These are phyloP conservation scores for Diglossa brunneiventris DNA, from an alignment of 2,113 vertebrate species.

Conservation along the genomic window DNA sequence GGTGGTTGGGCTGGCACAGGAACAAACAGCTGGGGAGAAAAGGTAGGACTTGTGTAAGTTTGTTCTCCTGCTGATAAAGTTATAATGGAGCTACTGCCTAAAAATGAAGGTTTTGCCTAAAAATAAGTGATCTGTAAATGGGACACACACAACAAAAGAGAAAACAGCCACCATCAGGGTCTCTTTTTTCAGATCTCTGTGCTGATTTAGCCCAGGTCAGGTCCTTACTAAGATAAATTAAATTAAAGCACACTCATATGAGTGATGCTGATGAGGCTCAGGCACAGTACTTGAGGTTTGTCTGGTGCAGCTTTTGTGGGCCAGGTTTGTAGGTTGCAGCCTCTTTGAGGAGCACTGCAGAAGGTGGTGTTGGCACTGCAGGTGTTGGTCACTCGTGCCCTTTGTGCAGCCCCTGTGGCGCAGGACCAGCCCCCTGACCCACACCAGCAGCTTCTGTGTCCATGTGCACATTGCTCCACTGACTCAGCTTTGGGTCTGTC, in stretches of 20 bases:
- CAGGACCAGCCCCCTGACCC: neutral
- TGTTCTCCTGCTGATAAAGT: neutral
- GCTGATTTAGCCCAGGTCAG: neutral
- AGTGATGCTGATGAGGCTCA: neutral
- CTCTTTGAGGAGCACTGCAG: neutral
- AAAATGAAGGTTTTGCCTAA: neutral
- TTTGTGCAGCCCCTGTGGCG: fast-evolving
- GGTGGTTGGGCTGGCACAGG: neutral
- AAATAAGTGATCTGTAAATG: neutral
- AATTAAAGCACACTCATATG: fast-evolving
- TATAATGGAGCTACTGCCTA: neutral
- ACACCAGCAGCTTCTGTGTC: neutral
- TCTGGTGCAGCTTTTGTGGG: neutral
- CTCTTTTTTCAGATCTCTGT: neutral
- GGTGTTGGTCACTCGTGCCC: neutral
- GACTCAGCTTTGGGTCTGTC: neutral
- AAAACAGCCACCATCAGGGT: neutral
- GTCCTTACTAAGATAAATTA: neutral
- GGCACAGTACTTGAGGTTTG: neutral
- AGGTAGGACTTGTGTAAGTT: neutral
- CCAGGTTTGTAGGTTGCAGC: neutral
- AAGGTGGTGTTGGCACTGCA: neutral
- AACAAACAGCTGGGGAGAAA: neutral
- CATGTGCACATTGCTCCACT: fast-evolving
- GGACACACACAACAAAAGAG: neutral